Conservation (phyloP, 2,888 invertebrate species). For the Dusona sp. region DNA sequence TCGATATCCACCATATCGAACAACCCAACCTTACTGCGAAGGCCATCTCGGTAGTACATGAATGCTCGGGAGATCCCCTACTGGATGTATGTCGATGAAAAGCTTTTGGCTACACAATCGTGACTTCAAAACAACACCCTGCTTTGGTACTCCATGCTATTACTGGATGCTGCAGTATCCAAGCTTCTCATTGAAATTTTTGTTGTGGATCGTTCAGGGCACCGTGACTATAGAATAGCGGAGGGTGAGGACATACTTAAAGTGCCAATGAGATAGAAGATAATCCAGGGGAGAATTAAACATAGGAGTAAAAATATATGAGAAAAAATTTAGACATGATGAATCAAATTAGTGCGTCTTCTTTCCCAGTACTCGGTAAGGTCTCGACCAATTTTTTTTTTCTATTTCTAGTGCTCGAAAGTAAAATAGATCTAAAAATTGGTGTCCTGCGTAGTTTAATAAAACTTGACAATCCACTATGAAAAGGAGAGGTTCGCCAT, state of each 20-base stretch:
- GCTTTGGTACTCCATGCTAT: constrained; percentile 13
- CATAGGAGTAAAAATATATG: background rate
- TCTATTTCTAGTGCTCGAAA: background rate
- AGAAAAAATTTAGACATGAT: background rate
- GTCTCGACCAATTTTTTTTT: background rate
- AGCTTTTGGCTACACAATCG: constrained; percentile 54
- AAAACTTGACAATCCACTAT: background rate
- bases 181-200: constrained; percentile 42
- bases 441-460: background rate
- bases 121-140: constrained; percentile 53
- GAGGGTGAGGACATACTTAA: background rate
- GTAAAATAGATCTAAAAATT: background rate
- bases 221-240: background rate
- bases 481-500: background rate
- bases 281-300: background rate
- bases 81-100: constrained; percentile 53
- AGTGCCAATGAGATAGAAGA: background rate
- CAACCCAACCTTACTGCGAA: constrained; percentile 30
- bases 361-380: background rate
- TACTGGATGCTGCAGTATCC: constrained; percentile 26
- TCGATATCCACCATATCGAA: constrained; percentile 32
- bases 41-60: constrained; percentile 50
- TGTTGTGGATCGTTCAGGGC: constrained; percentile 27
- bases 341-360: background rate
- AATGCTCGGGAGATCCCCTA: constrained; percentile 51